Conservation (phyloP, 2,113 vertebrate genomes). For the Callopanchax toddi region DNA sequence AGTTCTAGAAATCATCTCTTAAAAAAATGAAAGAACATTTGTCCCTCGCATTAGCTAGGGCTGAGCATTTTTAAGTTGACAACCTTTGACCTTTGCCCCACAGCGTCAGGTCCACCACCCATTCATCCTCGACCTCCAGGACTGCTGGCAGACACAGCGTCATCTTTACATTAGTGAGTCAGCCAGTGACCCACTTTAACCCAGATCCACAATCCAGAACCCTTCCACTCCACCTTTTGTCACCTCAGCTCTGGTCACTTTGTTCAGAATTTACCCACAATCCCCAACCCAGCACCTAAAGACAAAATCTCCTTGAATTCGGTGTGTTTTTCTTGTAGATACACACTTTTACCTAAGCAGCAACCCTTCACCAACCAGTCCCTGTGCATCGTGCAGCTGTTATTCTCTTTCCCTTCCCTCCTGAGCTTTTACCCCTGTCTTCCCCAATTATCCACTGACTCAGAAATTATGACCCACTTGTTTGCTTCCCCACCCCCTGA, state of each 20-base stretch:
- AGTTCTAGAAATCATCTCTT: neutral
- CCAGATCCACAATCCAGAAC: constrained; percentile 41
- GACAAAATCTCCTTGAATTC: no score
- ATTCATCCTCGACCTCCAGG: constrained; percentile 90
- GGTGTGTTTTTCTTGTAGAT: no score
- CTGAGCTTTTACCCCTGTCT: constrained; percentile 45
- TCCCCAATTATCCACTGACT: constrained; percentile 54
- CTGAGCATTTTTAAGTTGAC: neutral
- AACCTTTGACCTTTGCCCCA: constrained; percentile 75
- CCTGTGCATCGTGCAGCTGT: constrained; percentile 16
- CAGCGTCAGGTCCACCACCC: constrained; percentile 93
- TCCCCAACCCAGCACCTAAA: constrained; percentile 17
- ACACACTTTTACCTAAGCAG: constrained; percentile 9
- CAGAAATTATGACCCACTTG: constrained; percentile 69
- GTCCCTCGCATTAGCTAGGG: neutral
- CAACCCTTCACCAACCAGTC: constrained; percentile 13
- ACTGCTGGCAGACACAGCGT: constrained; percentile 95
- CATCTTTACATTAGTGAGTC: constrained; percentile 98
- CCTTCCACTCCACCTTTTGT: constrained; percentile 40
- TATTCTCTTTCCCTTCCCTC: constrained; percentile 10
- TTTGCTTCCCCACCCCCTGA: constrained; percentile 49
- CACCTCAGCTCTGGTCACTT: constrained; percentile 20
- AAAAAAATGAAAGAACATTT: neutral
- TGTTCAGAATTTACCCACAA: constrained; percentile 21
- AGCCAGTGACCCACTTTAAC: constrained; percentile 51